Percentiles rank a stretch among this genome's conserved stretches.
These are phyloP conservation scores for Hedychridium roseum DNA, from an alignment of 2,888 invertebrate species.

Conservation along the genomic window DNA sequence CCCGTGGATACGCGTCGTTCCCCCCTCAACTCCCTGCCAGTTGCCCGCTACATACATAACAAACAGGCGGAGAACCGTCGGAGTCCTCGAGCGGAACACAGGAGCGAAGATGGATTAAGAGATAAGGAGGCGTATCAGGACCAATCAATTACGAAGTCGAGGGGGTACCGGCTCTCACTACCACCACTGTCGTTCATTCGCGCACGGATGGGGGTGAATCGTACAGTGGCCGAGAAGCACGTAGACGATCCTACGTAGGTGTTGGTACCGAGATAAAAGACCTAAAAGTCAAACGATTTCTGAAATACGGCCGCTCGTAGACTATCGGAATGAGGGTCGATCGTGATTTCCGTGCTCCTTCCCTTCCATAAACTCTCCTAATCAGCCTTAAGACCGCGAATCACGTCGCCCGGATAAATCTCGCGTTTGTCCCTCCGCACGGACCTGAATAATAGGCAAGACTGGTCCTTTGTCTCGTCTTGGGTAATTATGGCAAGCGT, in stretches of 20 bases:
- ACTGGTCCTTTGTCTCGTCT: no score
- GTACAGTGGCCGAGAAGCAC: no score
- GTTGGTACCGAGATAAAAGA: no score
- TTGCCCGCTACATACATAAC: constrained; percentile 25
- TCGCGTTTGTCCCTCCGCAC: no score
- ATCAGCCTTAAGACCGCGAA: constrained; percentile 27
- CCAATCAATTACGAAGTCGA: constrained; percentile 61
- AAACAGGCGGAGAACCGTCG: constrained; percentile 36
- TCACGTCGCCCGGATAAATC: no score
- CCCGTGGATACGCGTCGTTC: no score
- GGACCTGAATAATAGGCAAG: no score
- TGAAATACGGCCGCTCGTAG: constrained; percentile 33
- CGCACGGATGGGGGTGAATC: constrained; percentile 36
- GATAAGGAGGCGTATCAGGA: constrained; percentile 62
- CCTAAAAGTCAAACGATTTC: constrained; percentile 38
- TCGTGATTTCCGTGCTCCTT: constrained; percentile 32
- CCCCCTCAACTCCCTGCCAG: constrained; percentile 11
- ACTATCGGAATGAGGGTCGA: constrained; percentile 24
- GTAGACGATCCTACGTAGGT: no score
- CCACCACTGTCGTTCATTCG: constrained; percentile 12
- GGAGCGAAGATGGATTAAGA: constrained; percentile 56
- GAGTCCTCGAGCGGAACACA: constrained; percentile 36
- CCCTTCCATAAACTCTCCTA: constrained; percentile 33
- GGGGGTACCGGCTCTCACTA: constrained; percentile 25
- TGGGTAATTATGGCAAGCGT: no score